phyloP scores from a whole-genome alignment of 2,888 invertebrate species.

The Adela reaumurella region DNA sequence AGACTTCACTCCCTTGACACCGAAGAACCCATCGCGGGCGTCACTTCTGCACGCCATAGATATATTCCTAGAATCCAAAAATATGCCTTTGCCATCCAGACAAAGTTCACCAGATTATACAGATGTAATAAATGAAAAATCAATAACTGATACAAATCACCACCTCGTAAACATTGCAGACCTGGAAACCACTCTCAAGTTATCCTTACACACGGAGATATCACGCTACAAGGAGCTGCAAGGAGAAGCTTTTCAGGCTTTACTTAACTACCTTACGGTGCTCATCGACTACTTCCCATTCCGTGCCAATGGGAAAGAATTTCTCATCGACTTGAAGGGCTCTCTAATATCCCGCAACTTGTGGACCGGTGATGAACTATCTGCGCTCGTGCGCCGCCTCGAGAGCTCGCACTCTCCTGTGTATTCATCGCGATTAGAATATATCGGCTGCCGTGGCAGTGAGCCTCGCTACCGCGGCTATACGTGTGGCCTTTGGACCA shows the following conservation, averaged over 20 bases:
- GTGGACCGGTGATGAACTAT: constrained; percentile 60
- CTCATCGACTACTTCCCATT: constrained; percentile 79
- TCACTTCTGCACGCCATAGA: constrained; percentile 48
- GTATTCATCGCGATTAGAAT: constrained; percentile 51
- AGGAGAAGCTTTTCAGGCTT: constrained; percentile 67
- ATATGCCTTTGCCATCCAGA: constrained; percentile 33
- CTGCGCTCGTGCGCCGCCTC: constrained; percentile 47
- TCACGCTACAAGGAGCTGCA: constrained; percentile 64
- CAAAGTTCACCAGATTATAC: constrained; percentile 17
- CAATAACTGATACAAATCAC: constrained; percentile 17
- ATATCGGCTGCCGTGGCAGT: constrained; percentile 82
- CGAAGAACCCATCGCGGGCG: constrained; percentile 36
- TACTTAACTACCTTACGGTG: constrained; percentile 70
- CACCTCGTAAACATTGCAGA: constrained; percentile 81
- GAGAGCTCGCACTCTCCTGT: constrained; percentile 56
- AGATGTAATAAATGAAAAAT: constrained; percentile 19
- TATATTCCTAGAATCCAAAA: constrained; percentile 44
- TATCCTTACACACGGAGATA: constrained; percentile 81
- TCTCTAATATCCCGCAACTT: constrained; percentile 42
- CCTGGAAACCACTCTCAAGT: constrained; percentile 81
- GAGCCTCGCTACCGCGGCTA: constrained; percentile 74
- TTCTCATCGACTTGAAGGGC: constrained; percentile 60
- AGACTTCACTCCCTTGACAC: constrained; percentile 29
- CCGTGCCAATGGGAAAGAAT: constrained; percentile 60
- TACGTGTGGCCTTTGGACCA: constrained; percentile 91